phyloP scores from a whole-genome alignment of 37 sponge, comb jelly and placozoan species.

The Aplysina aerophoba region DNA sequence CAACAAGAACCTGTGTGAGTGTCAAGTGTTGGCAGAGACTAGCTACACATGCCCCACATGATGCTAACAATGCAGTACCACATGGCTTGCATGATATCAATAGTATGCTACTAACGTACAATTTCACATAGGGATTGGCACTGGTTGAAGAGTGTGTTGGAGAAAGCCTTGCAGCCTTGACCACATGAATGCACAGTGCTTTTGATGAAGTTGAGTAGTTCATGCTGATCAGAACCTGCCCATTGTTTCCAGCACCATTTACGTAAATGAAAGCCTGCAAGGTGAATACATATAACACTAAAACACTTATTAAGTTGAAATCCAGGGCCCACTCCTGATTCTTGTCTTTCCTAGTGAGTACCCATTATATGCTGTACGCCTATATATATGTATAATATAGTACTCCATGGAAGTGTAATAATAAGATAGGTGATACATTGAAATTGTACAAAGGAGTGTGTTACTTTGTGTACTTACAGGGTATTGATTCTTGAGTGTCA shows the following conservation, averaged over 20 bases:
- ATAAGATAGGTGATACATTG: too few species aligned
- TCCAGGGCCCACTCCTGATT: too few species aligned
- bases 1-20: background rate
- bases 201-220: background rate
- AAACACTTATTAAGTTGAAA: too few species aligned
- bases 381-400: too few species aligned
- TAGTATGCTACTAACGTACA: background rate
- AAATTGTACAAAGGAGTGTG: too few species aligned
- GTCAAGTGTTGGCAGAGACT: too few species aligned
- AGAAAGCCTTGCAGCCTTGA: conserved; percentile 18
- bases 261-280: too few species aligned
- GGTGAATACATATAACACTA: too few species aligned
- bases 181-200: background rate
- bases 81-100: background rate
- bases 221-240: conserved; percentile 15
- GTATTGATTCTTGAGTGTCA: conserved; percentile 14
- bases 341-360: too few species aligned
- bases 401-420: too few species aligned
- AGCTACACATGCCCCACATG: background rate
- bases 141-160: background rate
- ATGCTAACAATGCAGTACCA: background rate
- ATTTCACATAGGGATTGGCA: conserved; percentile 29
- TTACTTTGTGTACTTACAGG: conserved; percentile 6
- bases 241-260: background rate
- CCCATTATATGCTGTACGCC: too few species aligned